Evolutionary conservation across 2,797 vertebrate genomes (phyloP).

Genomic region (Sebastes hubbsi): DNA sequence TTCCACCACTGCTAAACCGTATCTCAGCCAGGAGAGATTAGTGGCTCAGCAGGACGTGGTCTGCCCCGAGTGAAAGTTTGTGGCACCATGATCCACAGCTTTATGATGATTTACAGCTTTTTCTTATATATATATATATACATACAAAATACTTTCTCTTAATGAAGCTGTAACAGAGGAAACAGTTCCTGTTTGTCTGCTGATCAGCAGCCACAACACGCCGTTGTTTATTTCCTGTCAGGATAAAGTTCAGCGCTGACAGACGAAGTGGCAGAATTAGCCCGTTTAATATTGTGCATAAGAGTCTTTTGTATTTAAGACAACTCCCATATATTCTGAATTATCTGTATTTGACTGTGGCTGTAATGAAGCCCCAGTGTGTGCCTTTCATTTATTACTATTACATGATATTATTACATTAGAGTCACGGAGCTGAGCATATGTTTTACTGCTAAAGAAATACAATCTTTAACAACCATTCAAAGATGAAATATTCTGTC

Average conservation of each 20-base stretch:
- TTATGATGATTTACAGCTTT: too few species aligned
- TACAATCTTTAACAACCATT: background rate
- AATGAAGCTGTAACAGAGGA: background rate
- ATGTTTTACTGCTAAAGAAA: background rate
- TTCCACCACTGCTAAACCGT: background rate
- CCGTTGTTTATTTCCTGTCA: background rate
- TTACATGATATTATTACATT: background rate
- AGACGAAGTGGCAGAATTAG: background rate
- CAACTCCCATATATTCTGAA: background rate
- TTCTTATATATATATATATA: background rate
- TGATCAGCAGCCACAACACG: background rate
- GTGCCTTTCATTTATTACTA: background rate
- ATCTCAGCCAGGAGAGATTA: background rate
- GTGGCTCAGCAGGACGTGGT: background rate
- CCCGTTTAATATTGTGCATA: too few species aligned
- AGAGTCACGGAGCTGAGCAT: background rate
- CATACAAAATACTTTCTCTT: background rate
- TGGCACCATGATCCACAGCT: constrained; percentile 1
- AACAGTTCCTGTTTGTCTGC: background rate
- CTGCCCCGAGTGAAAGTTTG: background rate
- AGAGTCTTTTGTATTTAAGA: background rate
- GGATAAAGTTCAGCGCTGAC: background rate
- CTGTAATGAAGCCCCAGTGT: background rate
- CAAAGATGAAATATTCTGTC: background rate
- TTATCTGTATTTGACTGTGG: background rate